phyloP scores from a whole-genome alignment of 2,113 vertebrate genomes.

The Anolis sagrei region DNA sequence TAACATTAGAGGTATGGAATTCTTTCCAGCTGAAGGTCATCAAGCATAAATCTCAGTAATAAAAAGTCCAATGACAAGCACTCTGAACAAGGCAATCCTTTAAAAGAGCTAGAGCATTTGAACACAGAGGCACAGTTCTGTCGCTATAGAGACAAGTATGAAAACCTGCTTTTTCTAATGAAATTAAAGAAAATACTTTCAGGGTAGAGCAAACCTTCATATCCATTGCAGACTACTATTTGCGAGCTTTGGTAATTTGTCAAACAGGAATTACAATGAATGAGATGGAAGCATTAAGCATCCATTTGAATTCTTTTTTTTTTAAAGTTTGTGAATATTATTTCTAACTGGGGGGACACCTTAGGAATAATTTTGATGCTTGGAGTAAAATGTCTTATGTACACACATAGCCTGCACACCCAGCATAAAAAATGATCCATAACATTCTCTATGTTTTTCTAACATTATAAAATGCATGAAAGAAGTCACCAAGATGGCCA shows the following conservation, averaged over 20 bases:
- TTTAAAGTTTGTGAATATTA: not conserved
- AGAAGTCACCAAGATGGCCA: no score
- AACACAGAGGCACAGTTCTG: not conserved
- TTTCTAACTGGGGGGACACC: no score
- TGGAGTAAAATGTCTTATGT: not conserved
- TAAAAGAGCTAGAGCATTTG: not conserved
- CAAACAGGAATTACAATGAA: no score
- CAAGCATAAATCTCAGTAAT: no score
- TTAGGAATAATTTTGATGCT: not conserved
- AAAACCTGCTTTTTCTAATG: not conserved
- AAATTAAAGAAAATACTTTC: not conserved
- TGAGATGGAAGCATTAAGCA: no score
- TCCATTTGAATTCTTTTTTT: not conserved
- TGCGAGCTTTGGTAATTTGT: no score
- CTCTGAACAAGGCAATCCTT: no score
- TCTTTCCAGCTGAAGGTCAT: no score
- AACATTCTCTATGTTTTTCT: no score
- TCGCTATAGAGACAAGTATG: not conserved
- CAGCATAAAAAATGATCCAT: not conserved
- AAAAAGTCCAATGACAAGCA: no score
- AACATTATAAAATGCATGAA: no score
- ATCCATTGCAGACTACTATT: not conserved
- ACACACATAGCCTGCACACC: not conserved
- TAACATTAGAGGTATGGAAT: no score
- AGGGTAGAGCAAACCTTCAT: not conserved